phyloP scores from a whole-genome alignment of 2,797 vertebrate genomes.

The Trematocara caparti region DNA sequence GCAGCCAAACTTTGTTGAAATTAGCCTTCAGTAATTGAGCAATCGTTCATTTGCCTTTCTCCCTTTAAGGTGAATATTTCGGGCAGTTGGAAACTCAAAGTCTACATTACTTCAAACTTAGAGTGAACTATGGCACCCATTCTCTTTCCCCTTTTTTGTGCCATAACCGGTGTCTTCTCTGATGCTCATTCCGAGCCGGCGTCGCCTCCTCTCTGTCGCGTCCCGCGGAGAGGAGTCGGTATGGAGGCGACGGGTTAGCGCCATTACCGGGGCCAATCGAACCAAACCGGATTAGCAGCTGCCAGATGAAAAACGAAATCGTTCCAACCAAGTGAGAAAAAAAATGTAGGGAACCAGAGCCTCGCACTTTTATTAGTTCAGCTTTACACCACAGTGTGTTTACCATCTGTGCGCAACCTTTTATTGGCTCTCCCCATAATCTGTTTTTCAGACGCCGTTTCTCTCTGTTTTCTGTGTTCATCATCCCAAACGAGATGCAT shows the following conservation, averaged over 20 bases:
- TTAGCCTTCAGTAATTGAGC: not conserved
- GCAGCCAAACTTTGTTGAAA: not conserved
- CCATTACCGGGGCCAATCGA: slow-evolving; percentile 79
- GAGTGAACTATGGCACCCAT: not conserved
- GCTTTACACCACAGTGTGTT: slow-evolving; percentile 70
- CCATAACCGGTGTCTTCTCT: slow-evolving; percentile 14
- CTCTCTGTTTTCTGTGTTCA: slow-evolving; percentile 57
- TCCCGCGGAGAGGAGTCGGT: slow-evolving; percentile 64
- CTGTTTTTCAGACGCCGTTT: slow-evolving; percentile 63
- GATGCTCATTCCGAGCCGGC: slow-evolving; percentile 21
- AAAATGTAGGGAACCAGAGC: slow-evolving; percentile 60
- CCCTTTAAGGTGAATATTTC: not conserved
- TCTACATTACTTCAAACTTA: not conserved
- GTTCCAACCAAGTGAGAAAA: slow-evolving; percentile 66
- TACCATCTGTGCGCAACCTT: slow-evolving; percentile 65
- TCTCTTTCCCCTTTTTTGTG: not conserved
- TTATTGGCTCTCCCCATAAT: slow-evolving; percentile 77
- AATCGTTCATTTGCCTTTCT: not conserved
- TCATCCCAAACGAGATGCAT: slow-evolving; percentile 59
- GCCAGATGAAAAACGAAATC: slow-evolving; percentile 60
- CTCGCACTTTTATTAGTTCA: slow-evolving; percentile 79
- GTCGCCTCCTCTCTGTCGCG: slow-evolving; percentile 54
- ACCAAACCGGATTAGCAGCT: slow-evolving; percentile 76
- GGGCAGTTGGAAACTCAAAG: not conserved
- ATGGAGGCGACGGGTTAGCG: slow-evolving; percentile 73